These are phyloP conservation scores for Aphaenogaster ashmeadi DNA, from an alignment of 1,140 invertebrate species.

Conservation along the genomic window DNA sequence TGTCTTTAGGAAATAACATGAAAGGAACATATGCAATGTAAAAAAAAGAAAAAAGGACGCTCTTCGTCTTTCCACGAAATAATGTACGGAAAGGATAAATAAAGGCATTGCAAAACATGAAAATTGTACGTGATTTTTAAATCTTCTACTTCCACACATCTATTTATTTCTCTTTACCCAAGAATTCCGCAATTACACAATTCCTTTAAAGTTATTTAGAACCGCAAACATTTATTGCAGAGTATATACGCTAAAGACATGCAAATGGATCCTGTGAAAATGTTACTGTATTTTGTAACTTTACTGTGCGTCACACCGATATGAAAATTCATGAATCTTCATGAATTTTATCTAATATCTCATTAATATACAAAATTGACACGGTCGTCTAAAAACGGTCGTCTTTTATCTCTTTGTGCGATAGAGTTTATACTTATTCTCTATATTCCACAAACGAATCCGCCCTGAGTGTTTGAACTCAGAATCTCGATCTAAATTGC, in stretches of 20 bases:
- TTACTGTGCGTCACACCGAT: background rate
- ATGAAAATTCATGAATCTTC: constrained; percentile 29
- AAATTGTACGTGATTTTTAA: constrained; percentile 34
- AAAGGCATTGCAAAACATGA: constrained; percentile 82
- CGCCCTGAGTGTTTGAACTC: constrained; percentile 20
- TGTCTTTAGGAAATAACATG: constrained; percentile 30
- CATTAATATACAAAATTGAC: constrained; percentile 20
- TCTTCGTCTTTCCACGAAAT: constrained; percentile 74
- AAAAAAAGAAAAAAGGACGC: constrained; percentile 50
- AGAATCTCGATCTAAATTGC: constrained; percentile 78
- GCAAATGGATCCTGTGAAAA: background rate
- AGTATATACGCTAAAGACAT: background rate
- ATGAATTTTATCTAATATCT: constrained; percentile 30
- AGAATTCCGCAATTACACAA: background rate
- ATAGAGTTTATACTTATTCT: constrained; percentile 15
- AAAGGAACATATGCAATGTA: constrained; percentile 56
- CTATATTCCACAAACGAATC: background rate
- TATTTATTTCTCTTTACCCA: background rate
- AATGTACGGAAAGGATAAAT: constrained; percentile 81
- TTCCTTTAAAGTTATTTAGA: background rate
- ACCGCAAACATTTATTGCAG: background rate
- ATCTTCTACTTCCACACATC: background rate
- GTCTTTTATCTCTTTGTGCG: constrained; percentile 4
- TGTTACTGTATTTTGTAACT: background rate
- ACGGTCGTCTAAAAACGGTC: constrained; percentile 7